Evolutionary conservation across 1,140 invertebrate genomes (phyloP).

Genomic region (Riptortus pedestris): DNA sequence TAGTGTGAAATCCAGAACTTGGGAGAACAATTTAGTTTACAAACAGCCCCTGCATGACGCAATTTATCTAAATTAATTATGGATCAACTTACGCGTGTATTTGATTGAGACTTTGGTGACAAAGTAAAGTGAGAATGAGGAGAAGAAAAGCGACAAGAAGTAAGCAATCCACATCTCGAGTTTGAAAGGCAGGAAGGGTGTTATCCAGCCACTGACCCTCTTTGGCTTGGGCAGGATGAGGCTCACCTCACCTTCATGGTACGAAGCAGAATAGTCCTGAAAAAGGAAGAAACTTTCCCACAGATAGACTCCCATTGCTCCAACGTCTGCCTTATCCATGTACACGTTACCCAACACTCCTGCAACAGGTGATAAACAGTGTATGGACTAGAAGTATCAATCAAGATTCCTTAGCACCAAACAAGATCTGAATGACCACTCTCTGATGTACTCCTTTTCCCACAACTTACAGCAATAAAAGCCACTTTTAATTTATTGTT

Average conservation of each 20-base stretch:
- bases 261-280: slow-evolving; percentile 14
- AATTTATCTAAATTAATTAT: no score
- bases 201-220: slow-evolving; percentile 21
- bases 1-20: no score
- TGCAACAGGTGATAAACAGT: no score
- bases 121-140: slow-evolving; percentile 15
- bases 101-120: slow-evolving; percentile 22
- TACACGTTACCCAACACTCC: slow-evolving; percentile 10
- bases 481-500: no score
- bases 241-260: slow-evolving; percentile 37
- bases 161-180: slow-evolving; percentile 24
- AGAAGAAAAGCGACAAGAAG: slow-evolving; percentile 15
- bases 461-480: no score
- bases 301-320: slow-evolving; percentile 16
- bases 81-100: slow-evolving; percentile 22
- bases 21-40: no score
- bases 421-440: neutral
- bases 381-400: no score
- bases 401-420: neutral
- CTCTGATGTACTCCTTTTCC: neutral
- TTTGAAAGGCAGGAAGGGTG: slow-evolving; percentile 28
- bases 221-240: slow-evolving; percentile 45
- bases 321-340: slow-evolving; percentile 21
- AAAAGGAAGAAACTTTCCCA: slow-evolving; percentile 4
- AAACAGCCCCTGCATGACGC: no score